Base-by-base conservation (phyloP, 1,140 invertebrate genomes). In the Hylaeus anthracinus region DNA sequence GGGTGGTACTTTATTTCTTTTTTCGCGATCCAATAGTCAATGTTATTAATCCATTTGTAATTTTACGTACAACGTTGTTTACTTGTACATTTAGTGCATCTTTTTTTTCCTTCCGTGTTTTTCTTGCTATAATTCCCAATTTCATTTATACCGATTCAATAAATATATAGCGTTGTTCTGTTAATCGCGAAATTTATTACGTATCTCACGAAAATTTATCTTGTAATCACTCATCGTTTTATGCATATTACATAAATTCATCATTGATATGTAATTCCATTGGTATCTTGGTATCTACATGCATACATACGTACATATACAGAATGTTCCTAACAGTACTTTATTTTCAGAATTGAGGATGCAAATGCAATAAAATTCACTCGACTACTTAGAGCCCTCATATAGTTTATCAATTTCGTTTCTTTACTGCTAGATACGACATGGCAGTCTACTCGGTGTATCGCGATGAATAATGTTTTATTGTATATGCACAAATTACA, bases 221-320 rank as follows among this genome's bases (percentile, higher is more conserved):
- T 78, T 71, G 81, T 75, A 39, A 82, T 86, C 79, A 85, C 79
- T 85, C 83, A 75, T 85, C 74, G 78, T 82, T 85, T 85, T 79
- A 79, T 77, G 82, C 37, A 66, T 64, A 71, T 58, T 71, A 63
- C 74, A 81, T 43, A 15, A 74, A 10, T 58, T 82, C 61, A 82
- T 72, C 65, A 61, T 85, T 85, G 55, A 51, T 75, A 63, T 26
- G 0, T 58, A 78, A 86, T 61, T 39, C 4, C 48, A 43, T 85
- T 70, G 55, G 53, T 75, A 15, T 84, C 56, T 39, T 39, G 43
- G 15, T 72, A 1, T n/a, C 41, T 58, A 58, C 55, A 15, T 48
- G 48, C 53, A 60, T 80, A 64, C 6, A 8, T 37, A 10, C 64
- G 10, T 60, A 9, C 9, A 15, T 37, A 53, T 58, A 64, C 14